Conservation (phyloP, 2,113 vertebrate genomes). For the Dissostichus mawsoni region DNA sequence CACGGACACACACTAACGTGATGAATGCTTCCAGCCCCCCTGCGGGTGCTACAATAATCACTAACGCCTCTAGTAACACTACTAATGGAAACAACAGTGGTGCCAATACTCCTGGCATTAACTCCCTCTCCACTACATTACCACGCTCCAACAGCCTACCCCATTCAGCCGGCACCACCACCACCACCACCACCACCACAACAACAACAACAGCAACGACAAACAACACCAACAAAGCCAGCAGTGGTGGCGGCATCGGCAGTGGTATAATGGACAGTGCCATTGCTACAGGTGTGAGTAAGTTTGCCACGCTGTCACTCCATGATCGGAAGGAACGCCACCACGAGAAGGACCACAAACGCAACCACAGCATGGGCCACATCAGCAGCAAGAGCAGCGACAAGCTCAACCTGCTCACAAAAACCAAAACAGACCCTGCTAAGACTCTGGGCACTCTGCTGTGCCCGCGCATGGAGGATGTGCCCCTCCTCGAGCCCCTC, state of each 20-base stretch:
- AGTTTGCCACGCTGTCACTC: conserved; percentile 97
- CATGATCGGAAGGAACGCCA: conserved; percentile 98
- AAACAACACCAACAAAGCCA: conserved; percentile 87
- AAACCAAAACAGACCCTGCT: conserved; percentile 92
- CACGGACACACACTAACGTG: conserved; percentile 98
- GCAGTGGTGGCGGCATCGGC: conserved; percentile 68
- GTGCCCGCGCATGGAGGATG: conserved; percentile 98
- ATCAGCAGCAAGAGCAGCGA: conserved; percentile 99
- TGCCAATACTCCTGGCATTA: conserved; percentile 85
- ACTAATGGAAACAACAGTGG: conserved; percentile 85
- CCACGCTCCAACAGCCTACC: conserved; percentile 99
- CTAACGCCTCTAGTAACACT: conserved; percentile 74
- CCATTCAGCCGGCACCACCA: conserved; percentile 88
- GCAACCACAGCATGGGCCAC: conserved; percentile 99
- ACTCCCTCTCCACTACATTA: conserved; percentile 90
- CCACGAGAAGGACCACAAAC: conserved; percentile 97
- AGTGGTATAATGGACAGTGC: conserved; percentile 91
- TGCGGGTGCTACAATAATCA: conserved; percentile 71
- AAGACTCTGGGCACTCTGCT: conserved; percentile 97
- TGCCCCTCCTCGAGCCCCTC: conserved; percentile 98
- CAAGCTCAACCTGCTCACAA: conserved; percentile 92
- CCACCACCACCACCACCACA: conserved; percentile 77
- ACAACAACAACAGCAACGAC: conserved; percentile 58
- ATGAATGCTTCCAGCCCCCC: conserved; percentile 96
- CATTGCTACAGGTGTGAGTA: conserved; percentile 95